A percentile compares a stretch with the other conserved stretches of the same genome.
phyloP scores from a whole-genome alignment of 1,140 invertebrate genomes.

The Eulimnadia texana region DNA sequence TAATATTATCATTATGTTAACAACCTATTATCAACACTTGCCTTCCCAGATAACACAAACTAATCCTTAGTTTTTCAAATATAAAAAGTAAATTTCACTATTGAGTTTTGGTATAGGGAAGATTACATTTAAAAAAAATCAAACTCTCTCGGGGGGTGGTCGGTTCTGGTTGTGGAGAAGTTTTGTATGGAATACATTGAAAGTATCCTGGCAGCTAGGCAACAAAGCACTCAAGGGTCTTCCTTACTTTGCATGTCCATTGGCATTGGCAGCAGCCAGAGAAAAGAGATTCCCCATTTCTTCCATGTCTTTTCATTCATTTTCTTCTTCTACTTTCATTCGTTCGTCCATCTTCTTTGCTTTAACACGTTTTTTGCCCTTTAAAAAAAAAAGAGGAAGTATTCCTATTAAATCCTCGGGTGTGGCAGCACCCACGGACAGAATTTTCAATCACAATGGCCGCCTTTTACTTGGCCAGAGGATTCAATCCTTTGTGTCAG shows the following conservation, averaged over 20 bases:
- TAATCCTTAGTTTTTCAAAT: too few species aligned
- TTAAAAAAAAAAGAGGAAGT: too few species aligned
- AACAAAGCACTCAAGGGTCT: neutral
- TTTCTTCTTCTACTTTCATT: neutral
- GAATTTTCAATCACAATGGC: neutral
- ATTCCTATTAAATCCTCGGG: neutral
- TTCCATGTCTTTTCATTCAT: neutral
- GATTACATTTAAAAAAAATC: too few species aligned
- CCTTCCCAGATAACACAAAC: too few species aligned
- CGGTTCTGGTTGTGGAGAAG: neutral
- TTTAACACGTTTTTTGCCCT: too few species aligned
- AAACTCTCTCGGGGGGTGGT: too few species aligned
- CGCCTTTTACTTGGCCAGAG: neutral
- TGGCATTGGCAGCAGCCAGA: neutral
- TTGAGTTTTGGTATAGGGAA: too few species aligned
- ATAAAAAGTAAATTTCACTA: too few species aligned
- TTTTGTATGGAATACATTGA: too few species aligned
- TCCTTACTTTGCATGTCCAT: neutral
- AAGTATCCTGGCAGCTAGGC: neutral
- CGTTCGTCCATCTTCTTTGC: neutral
- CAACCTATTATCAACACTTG: too few species aligned
- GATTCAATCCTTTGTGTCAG: neutral
- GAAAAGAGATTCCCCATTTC: neutral
- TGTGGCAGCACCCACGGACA: neutral
- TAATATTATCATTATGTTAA: too few species aligned